Percentiles rank a stretch among this genome's conserved stretches.
Evolutionary conservation across 1,140 invertebrate species (phyloP).

Genomic region (Drosophila nebulosa): DNA sequence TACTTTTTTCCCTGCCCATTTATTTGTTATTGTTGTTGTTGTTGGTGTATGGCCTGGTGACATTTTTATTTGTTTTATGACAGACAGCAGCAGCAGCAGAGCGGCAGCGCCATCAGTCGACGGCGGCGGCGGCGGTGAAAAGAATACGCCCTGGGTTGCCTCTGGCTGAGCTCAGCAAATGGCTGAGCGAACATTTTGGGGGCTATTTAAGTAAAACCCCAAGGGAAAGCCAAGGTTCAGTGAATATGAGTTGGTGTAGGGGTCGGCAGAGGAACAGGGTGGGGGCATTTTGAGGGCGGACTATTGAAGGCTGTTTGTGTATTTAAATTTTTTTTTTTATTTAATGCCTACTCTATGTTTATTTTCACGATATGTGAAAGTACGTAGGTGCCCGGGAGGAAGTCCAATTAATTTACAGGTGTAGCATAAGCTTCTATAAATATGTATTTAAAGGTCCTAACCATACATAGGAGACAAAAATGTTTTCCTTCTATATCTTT

Average conservation of each 20-base stretch:
- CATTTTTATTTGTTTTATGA: slow-evolving; percentile 78
- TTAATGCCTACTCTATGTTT: neutral
- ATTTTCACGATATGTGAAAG: neutral
- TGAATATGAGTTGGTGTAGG: neutral
- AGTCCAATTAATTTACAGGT: neutral
- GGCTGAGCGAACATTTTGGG: slow-evolving; percentile 37
- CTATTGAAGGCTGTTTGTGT: neutral
- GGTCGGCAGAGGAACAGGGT: slow-evolving; percentile 13
- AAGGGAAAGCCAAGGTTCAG: neutral
- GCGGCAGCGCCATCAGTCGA: slow-evolving; percentile 1
- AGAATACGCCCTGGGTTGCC: slow-evolving; percentile 31
- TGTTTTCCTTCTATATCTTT: no score
- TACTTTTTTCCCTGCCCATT: slow-evolving; percentile 6
- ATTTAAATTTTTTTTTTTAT: neutral
- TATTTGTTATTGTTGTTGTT: neutral
- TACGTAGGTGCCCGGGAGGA: neutral
- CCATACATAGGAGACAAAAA: no score
- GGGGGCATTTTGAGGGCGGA: neutral
- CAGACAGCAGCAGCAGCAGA: slow-evolving; percentile 32
- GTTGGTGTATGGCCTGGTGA: slow-evolving; percentile 55
- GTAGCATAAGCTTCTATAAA: neutral
- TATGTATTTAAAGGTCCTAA: no score
- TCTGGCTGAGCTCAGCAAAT: slow-evolving; percentile 38
- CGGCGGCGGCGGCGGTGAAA: slow-evolving; percentile 12
- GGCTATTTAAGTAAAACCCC: slow-evolving; percentile 40